Evolutionary conservation across 2,888 invertebrate species (phyloP).

Genomic region (Pseudococcus jackbeardsleyi): DNA sequence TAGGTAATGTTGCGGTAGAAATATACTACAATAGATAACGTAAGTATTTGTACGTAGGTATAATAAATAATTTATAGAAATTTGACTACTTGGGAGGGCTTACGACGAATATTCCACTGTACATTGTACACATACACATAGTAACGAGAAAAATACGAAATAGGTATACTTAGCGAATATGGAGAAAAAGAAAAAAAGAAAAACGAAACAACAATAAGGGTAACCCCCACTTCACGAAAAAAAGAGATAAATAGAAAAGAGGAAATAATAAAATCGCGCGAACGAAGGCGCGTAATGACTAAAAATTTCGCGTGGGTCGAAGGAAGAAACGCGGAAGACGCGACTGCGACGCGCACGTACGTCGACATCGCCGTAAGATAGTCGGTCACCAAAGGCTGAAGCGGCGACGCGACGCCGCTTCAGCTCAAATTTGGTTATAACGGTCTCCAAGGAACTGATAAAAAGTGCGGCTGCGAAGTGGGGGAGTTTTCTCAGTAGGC

Average conservation of each 20-base stretch:
- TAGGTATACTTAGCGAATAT: not conserved
- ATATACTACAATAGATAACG: no score
- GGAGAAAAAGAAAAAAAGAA: constrained; percentile 20
- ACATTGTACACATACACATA: not conserved
- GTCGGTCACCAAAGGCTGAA: not conserved
- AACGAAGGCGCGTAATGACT: constrained; percentile 2
- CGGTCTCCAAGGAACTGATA: constrained; percentile 63
- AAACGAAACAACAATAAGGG: constrained; percentile 61
- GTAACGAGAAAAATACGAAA: not conserved
- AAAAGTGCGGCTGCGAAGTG: constrained; percentile 67
- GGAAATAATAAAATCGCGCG: not conserved
- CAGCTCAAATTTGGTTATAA: constrained; percentile 51
- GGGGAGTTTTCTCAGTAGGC: constrained; percentile 77
- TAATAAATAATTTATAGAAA: not conserved
- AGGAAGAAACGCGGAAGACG: not conserved
- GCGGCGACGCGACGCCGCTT: not conserved
- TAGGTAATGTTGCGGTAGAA: no score
- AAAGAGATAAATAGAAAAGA: not conserved
- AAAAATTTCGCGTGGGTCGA: not conserved
- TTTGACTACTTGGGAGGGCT: constrained; percentile 28
- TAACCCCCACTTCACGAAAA: constrained; percentile 66
- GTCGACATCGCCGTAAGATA: not conserved
- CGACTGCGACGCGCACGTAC: not conserved
- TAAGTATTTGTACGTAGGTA: no score
- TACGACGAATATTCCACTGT: not conserved